These are phyloP conservation scores for Felis catus DNA, from an alignment of 2,113 vertebrate species.

Conservation along the genomic window DNA sequence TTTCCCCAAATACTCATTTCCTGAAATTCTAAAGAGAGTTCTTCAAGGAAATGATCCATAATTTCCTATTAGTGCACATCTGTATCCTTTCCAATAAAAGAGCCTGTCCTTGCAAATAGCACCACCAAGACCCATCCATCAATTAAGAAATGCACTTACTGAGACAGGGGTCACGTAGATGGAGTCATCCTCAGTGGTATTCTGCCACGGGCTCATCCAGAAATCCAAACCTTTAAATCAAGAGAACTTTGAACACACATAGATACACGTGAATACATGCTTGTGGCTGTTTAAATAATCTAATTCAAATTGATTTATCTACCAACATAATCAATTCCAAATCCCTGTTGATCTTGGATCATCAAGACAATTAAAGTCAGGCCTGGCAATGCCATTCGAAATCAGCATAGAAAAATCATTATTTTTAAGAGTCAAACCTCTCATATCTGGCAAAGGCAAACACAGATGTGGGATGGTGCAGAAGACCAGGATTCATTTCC, in stretches of 20 bases:
- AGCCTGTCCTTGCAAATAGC: neutral
- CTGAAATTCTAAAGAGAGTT: conserved; percentile 5
- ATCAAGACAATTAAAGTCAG: neutral
- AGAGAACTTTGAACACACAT: neutral
- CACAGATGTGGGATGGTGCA: rapidly evolving
- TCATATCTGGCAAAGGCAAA: neutral
- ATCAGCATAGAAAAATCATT: neutral
- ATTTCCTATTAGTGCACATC: neutral
- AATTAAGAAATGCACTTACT: rapidly evolving
- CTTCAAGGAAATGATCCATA: neutral
- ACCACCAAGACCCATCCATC: neutral
- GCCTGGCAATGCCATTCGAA: neutral
- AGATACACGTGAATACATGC: neutral
- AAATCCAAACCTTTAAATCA: neutral
- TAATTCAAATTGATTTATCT: neutral
- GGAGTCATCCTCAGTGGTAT: rapidly evolving
- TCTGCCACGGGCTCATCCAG: rapidly evolving
- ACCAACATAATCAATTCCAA: neutral
- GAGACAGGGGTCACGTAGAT: rapidly evolving
- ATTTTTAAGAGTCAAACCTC: neutral
- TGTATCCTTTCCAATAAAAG: neutral
- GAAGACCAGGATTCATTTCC: too few species aligned
- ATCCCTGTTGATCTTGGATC: neutral
- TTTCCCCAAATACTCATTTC: neutral
- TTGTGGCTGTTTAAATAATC: neutral